Conservation (phyloP, 2,888 invertebrate genomes). For the Drosophila quasianomalipes region DNA sequence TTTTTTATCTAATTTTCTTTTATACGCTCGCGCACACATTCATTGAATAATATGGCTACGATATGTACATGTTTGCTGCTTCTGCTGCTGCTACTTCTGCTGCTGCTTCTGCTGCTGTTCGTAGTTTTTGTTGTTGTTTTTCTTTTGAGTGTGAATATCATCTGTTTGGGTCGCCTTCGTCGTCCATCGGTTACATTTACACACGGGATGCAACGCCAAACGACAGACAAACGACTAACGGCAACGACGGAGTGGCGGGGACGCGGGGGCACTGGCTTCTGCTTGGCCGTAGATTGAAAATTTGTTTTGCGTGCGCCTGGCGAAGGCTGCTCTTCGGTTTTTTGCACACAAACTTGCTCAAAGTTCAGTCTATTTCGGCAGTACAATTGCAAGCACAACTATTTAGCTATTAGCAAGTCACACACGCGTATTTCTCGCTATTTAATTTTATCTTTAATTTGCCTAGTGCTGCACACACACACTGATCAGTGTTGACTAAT, state of each 20-base stretch:
- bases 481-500: slow-evolving; percentile 39
- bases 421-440: slow-evolving; percentile 58
- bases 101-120: slow-evolving; percentile 46
- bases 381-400: slow-evolving; percentile 41
- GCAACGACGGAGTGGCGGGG: slow-evolving; percentile 24
- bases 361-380: slow-evolving; percentile 58
- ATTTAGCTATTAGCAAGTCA: slow-evolving; percentile 59
- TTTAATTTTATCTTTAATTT: slow-evolving; percentile 67
- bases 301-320: slow-evolving; percentile 34
- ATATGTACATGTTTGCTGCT: slow-evolving; percentile 60
- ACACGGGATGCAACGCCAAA: slow-evolving; percentile 60
- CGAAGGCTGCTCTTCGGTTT: slow-evolving; percentile 33
- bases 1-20: slow-evolving; percentile 73
- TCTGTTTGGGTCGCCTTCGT: slow-evolving; percentile 67
- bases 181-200: slow-evolving; percentile 68
- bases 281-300: slow-evolving; percentile 56
- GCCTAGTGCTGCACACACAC: slow-evolving; percentile 51
- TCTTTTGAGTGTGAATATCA: slow-evolving; percentile 60
- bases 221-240: slow-evolving; percentile 54
- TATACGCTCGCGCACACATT: slow-evolving; percentile 65
- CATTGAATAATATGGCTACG: slow-evolving; percentile 68
- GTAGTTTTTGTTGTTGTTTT: slow-evolving; percentile 54
- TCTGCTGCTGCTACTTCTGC: slow-evolving; percentile 34
- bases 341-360: slow-evolving; percentile 66
- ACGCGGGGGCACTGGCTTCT: slow-evolving; percentile 45